Conservation (phyloP, 92 coral and sea anemone species). For the Pocillopora grandis region DNA sequence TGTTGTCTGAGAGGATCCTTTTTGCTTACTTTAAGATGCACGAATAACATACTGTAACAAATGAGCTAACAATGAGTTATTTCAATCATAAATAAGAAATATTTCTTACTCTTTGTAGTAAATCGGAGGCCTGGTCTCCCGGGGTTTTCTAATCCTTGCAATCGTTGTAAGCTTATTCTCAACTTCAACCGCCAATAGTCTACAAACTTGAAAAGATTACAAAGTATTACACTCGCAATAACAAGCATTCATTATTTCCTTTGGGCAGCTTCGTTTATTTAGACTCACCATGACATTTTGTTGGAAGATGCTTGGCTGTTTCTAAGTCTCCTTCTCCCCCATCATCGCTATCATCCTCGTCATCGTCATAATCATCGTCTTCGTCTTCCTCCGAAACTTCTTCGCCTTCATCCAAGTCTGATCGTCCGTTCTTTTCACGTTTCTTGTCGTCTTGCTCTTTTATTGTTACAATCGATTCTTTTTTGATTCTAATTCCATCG, state of each 20-base stretch:
- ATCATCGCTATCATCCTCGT: constrained; percentile 30
- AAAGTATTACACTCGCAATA: neutral
- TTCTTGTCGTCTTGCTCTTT: neutral
- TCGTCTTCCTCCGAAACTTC: neutral
- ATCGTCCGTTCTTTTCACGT: neutral
- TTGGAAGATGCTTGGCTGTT: constrained; percentile 60
- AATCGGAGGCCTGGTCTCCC: constrained; percentile 63
- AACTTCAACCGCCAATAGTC: constrained; percentile 85
- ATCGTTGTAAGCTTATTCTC: constrained; percentile 70
- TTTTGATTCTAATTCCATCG: constrained; percentile 47
- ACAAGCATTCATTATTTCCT: too few relatives aligned
- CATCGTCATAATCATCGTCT: constrained; percentile 41
- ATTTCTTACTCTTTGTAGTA: constrained; percentile 87
- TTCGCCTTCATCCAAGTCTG: neutral
- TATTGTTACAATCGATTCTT: too few relatives aligned
- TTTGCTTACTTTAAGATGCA: too few relatives aligned
- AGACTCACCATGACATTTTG: constrained; percentile 68
- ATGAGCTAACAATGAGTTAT: neutral
- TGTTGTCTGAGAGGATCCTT: too few relatives aligned
- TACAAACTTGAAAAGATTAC: constrained; percentile 64
- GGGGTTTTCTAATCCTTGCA: constrained; percentile 70
- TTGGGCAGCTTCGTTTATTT: neutral
- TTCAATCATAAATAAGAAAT: neutral
- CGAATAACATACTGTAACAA: too few relatives aligned
- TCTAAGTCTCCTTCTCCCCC: constrained; percentile 56